Evolutionary conservation across 2,888 invertebrate species (phyloP).

Genomic region (Orchesella flavescens): DNA sequence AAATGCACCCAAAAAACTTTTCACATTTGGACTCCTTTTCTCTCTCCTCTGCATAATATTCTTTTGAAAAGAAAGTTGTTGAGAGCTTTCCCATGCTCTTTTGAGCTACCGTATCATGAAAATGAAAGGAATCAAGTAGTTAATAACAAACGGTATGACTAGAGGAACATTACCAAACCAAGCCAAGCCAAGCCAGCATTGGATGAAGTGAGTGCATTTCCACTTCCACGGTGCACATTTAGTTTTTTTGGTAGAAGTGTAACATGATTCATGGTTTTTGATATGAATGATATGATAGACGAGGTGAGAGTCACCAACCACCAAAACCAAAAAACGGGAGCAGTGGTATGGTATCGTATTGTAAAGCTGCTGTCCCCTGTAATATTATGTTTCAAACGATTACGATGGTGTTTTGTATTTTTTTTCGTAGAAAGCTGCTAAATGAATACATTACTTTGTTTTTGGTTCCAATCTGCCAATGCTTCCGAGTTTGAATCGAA

Average conservation of each 20-base stretch:
- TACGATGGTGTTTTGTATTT: too few relatives aligned
- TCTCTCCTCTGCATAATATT: not conserved
- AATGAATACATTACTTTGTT: too few relatives aligned
- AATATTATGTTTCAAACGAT: too few relatives aligned
- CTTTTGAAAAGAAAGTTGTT: slow-evolving; percentile 37
- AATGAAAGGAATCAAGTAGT: slow-evolving; percentile 45
- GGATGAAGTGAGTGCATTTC: too few relatives aligned
- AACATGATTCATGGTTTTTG: slow-evolving; percentile 60
- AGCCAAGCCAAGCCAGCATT: too few relatives aligned
- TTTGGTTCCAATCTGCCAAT: too few relatives aligned
- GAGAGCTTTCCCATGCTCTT: slow-evolving; percentile 56
- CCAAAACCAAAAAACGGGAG: not conserved
- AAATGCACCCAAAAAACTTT: not conserved
- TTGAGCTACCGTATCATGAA: slow-evolving; percentile 16
- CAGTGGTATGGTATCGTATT: too few relatives aligned
- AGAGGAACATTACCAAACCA: slow-evolving; percentile 39
- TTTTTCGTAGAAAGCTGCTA: too few relatives aligned
- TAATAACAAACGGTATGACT: slow-evolving; percentile 35
- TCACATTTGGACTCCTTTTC: not conserved
- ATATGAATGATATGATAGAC: slow-evolving; percentile 64
- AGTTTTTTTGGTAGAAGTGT: not conserved
- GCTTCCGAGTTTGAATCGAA: too few relatives aligned
- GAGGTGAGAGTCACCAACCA: slow-evolving; percentile 39
- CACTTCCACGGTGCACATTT: slow-evolving; percentile 35
- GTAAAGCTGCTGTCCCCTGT: too few relatives aligned